phyloP scores from a whole-genome alignment of 2,888 invertebrate genomes.

The Cephus runcator region DNA sequence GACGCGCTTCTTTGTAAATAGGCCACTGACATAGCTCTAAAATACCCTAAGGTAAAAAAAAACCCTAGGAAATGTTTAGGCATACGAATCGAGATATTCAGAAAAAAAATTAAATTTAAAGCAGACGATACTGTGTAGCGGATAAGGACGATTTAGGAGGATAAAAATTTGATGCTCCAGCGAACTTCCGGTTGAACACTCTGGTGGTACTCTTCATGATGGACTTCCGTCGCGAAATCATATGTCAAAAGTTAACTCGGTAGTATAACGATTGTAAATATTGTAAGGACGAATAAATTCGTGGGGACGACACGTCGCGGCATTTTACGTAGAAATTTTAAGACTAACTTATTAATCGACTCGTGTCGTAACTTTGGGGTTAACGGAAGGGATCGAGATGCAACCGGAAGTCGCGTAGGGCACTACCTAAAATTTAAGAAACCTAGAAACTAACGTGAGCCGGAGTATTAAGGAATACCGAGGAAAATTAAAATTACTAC shows the following conservation, averaged over 20 bases:
- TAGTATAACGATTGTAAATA: neutral
- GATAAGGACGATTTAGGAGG: constrained; percentile 4
- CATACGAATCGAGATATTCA: constrained; percentile 21
- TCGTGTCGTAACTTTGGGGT: neutral
- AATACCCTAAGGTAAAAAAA: constrained; percentile 20
- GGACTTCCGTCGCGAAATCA: neutral
- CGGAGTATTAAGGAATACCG: neutral
- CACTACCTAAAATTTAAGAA: neutral
- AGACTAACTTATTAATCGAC: neutral
- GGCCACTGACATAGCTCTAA: constrained; percentile 13
- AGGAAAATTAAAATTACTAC: constrained; percentile 49
- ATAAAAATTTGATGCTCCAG: neutral
- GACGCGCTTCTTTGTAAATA: constrained; percentile 15
- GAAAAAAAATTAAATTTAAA: constrained; percentile 10
- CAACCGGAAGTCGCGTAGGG: neutral
- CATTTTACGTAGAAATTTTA: neutral
- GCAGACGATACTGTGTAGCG: neutral
- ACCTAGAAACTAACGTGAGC: neutral
- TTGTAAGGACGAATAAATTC: neutral
- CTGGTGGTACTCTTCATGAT: neutral
- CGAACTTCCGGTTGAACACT: neutral
- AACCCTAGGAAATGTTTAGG: constrained; percentile 38
- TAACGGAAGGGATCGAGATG: neutral
- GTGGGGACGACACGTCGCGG: neutral
- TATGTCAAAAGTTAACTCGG: neutral